Evolutionary conservation across 2,113 vertebrate species (phyloP).

Genomic region (Xiphias gladius): DNA sequence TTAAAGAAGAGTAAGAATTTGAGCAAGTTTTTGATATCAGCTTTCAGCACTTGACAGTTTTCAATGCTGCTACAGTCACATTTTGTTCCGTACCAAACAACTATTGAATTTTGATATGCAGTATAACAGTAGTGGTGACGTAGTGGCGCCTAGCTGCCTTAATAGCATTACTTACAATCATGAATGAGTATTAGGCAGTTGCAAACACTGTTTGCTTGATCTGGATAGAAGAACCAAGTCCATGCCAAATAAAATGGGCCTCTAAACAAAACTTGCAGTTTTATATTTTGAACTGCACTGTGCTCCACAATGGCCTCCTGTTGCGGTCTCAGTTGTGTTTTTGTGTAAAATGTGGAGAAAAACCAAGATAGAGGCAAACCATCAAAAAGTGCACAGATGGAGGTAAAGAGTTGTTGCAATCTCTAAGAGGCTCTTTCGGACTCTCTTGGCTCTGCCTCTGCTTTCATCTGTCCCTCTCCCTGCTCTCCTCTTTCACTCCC

Average conservation of each 20-base stretch:
- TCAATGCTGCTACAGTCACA: too few relatives aligned
- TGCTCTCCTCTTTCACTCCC: constrained; percentile 24
- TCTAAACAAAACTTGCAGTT: not conserved
- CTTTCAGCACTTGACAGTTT: too few relatives aligned
- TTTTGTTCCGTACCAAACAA: too few relatives aligned
- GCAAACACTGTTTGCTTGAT: not conserved
- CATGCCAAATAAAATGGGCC: not conserved
- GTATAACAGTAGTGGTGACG: not conserved
- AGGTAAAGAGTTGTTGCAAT: constrained; percentile 36
- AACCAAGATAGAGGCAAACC: not conserved
- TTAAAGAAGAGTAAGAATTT: not conserved
- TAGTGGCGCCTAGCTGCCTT: not conserved
- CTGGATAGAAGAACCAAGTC: not conserved
- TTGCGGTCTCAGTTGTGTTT: constrained; percentile 11
- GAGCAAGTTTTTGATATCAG: not conserved
- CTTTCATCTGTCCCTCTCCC: constrained; percentile 59
- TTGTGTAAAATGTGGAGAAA: constrained; percentile 10
- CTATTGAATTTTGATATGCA: not conserved
- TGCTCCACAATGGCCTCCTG: not conserved
- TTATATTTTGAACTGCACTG: not conserved
- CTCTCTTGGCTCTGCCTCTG: constrained; percentile 8
- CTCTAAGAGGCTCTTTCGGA: constrained; percentile 50
- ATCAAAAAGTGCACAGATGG: constrained; percentile 35
- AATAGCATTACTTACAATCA: not conserved
- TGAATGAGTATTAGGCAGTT: not conserved